Percentiles rank a stretch among this genome's conserved stretches.
These are phyloP conservation scores for Drosophila suzukii DNA, from an alignment of 1,140 invertebrate genomes.

Conservation along the genomic window DNA sequence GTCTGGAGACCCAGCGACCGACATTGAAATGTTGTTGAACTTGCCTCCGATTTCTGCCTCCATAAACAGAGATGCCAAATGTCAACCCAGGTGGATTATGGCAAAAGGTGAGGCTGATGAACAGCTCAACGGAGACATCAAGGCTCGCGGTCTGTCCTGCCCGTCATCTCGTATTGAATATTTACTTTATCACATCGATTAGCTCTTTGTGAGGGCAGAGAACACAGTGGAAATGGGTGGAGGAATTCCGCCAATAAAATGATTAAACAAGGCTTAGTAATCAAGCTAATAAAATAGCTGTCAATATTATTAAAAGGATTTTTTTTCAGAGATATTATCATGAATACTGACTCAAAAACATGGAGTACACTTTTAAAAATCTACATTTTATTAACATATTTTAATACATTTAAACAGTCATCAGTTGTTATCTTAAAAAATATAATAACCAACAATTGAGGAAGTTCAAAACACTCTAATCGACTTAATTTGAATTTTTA, in stretches of 20 bases:
- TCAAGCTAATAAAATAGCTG: too few relatives aligned
- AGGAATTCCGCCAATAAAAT: not conserved
- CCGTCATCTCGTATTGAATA: slow-evolving; percentile 46
- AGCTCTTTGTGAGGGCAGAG: not conserved
- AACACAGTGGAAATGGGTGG: not conserved
- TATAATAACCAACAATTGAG: too few relatives aligned
- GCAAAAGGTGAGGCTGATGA: slow-evolving; percentile 3
- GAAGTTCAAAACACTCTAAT: too few relatives aligned
- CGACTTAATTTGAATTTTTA: too few relatives aligned
- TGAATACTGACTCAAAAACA: too few relatives aligned
- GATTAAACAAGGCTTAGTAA: too few relatives aligned
- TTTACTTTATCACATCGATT: slow-evolving; percentile 54
- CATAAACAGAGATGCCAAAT: slow-evolving; percentile 45
- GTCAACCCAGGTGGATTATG: slow-evolving; percentile 28
- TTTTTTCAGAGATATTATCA: too few relatives aligned
- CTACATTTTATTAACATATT: too few relatives aligned
- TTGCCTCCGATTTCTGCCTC: slow-evolving; percentile 38
- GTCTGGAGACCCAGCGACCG: slow-evolving; percentile 28
- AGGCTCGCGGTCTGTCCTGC: slow-evolving; percentile 26
- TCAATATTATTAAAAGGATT: too few relatives aligned
- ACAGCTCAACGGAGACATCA: slow-evolving; percentile 16
- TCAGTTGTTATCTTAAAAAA: too few relatives aligned
- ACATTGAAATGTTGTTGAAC: slow-evolving; percentile 82
- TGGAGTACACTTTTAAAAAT: too few relatives aligned
- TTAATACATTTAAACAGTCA: too few relatives aligned